A percentile compares a stretch with the other conserved stretches of the same genome.
Evolutionary conservation across 2,888 invertebrate genomes (phyloP).

Genomic region (Drosophila ustulata): DNA sequence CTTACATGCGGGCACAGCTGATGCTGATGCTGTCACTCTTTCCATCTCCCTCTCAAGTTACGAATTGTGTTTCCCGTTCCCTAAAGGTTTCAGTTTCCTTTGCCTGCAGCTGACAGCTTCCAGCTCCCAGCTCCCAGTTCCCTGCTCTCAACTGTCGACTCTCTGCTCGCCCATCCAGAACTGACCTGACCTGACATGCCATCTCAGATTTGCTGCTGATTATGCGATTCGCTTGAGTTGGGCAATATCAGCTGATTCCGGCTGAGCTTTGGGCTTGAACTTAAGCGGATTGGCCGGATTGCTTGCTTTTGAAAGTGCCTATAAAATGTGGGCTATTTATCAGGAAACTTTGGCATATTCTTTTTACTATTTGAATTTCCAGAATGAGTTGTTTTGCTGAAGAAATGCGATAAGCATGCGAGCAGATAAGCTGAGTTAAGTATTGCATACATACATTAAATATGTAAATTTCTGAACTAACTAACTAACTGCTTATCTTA

Average conservation of each 20-base stretch:
- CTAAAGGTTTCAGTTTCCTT: conserved; percentile 7
- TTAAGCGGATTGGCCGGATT: background rate
- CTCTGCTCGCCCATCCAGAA: conserved; percentile 1
- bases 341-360: background rate
- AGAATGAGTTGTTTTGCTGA: background rate
- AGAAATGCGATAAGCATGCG: no score
- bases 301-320: background rate
- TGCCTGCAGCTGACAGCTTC: conserved; percentile 54
- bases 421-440: no score
- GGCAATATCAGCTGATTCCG: conserved; percentile 10
- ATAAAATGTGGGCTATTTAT: background rate
- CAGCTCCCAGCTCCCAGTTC: conserved; percentile 7
- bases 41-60: conserved; percentile 6
- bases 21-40: conserved; percentile 12
- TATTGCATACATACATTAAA: no score
- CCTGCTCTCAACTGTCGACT: background rate
- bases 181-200: conserved; percentile 24
- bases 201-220: conserved; percentile 31
- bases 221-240: conserved; percentile 17
- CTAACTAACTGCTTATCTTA: no score
- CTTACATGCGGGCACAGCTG: conserved; percentile 51
- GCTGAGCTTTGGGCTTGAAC: background rate
- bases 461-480: no score
- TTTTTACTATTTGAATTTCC: background rate
- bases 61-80: conserved; percentile 33